Evolutionary conservation across 2,888 invertebrate genomes (phyloP).

Genomic region (Pheosia tremula): DNA sequence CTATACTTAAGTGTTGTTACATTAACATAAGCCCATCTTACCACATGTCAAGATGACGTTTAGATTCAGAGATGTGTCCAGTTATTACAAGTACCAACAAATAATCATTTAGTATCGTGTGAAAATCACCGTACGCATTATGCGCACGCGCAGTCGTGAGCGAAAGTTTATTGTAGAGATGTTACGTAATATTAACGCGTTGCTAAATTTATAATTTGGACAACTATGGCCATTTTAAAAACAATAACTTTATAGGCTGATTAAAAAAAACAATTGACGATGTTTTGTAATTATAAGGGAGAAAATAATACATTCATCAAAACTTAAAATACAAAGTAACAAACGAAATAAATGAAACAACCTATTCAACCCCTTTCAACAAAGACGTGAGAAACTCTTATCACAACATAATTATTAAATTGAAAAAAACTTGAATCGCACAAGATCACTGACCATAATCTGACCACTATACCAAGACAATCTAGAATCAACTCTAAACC

Average conservation of each 20-base stretch:
- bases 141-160: conserved; percentile 66
- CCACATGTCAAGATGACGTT: neutral
- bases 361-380: neutral
- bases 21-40: too few relatives aligned
- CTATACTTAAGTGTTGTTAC: too few relatives aligned
- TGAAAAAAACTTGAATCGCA: conserved; percentile 32
- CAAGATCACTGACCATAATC: conserved; percentile 36
- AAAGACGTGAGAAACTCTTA: conserved; percentile 17
- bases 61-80: conserved; percentile 1
- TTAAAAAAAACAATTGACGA: too few relatives aligned
- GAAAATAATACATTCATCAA: too few relatives aligned
- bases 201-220: conserved; percentile 37
- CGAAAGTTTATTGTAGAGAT: conserved; percentile 56
- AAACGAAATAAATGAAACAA: too few relatives aligned
- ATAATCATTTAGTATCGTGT: conserved; percentile 57
- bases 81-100: conserved; percentile 36
- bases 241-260: conserved; percentile 16
- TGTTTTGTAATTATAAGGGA: too few relatives aligned
- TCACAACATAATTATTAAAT: conserved; percentile 26
- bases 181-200: conserved; percentile 53
- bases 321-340: too few relatives aligned
- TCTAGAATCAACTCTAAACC: conserved; percentile 23
- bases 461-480: conserved; percentile 10
- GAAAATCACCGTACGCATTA: conserved; percentile 67
- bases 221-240: conserved; percentile 25